phyloP scores from a whole-genome alignment of 2,113 vertebrate genomes.

The Ceuthmochares aereus region DNA sequence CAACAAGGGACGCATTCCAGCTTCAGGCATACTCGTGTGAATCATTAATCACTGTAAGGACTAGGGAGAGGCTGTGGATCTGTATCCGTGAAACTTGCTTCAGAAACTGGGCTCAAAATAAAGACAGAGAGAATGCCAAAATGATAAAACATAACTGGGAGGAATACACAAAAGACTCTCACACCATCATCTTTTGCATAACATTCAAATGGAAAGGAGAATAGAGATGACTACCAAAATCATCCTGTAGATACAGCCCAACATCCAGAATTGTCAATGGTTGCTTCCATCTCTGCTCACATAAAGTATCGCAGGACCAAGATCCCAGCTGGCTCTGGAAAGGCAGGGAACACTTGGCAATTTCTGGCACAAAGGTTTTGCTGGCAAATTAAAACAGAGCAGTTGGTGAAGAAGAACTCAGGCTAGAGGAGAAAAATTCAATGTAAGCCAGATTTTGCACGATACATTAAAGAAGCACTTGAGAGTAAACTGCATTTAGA shows the following conservation, averaged over 20 bases:
- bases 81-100: background rate
- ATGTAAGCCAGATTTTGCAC: background rate
- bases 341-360: background rate
- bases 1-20: conserved; percentile 20
- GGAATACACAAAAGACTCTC: background rate
- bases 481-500: background rate
- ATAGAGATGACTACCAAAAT: background rate
- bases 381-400: background rate
- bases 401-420: background rate
- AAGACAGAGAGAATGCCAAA: background rate
- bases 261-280: background rate
- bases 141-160: background rate
- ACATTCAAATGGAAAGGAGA: background rate
- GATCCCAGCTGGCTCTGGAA: background rate
- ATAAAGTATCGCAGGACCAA: background rate
- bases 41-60: conserved; percentile 28
- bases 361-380: background rate
- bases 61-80: background rate
- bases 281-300: background rate
- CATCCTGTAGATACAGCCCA: background rate
- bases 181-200: background rate
- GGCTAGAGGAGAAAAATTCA: background rate
- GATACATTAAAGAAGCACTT: background rate
- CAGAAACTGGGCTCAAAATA: background rate
- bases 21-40: conserved; percentile 33